These are phyloP conservation scores for Crax fasciolata DNA, from an alignment of 2,797 vertebrate genomes.

Conservation along the genomic window DNA sequence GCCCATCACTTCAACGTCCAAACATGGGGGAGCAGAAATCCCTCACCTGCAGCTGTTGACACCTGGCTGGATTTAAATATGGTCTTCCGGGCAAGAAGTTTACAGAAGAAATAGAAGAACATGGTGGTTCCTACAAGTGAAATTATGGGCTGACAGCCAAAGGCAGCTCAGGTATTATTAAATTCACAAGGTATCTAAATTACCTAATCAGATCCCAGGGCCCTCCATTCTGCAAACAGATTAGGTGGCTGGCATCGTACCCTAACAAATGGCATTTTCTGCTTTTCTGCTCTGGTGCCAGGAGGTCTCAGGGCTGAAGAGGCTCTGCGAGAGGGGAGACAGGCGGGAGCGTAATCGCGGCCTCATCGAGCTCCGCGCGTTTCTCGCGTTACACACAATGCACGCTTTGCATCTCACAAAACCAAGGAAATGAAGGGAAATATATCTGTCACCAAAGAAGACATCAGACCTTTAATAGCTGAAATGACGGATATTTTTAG, in stretches of 20 bases:
- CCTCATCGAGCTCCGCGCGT: slow-evolving; percentile 76
- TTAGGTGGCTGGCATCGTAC: slow-evolving; percentile 79
- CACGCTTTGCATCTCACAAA: slow-evolving; percentile 78
- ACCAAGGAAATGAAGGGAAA: slow-evolving; percentile 81
- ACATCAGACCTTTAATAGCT: slow-evolving; percentile 75
- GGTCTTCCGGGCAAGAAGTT: neutral
- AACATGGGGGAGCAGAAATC: accelerated
- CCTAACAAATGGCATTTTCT: slow-evolving; percentile 73
- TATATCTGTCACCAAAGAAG: slow-evolving; percentile 77
- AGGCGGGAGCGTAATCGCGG: slow-evolving; percentile 75
- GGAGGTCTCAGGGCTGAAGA: slow-evolving; percentile 82
- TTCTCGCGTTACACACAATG: slow-evolving; percentile 77
- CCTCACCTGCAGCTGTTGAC: neutral
- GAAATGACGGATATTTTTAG: slow-evolving; percentile 79
- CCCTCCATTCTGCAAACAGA: slow-evolving; percentile 75
- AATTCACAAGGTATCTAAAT: slow-evolving; percentile 68
- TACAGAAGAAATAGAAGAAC: neutral
- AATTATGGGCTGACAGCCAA: slow-evolving; percentile 52
- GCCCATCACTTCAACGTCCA: neutral
- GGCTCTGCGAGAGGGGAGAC: slow-evolving; percentile 71
- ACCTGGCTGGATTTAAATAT: neutral
- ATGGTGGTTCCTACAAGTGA: neutral
- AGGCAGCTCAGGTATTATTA: slow-evolving; percentile 43
- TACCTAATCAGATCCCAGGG: slow-evolving; percentile 63
- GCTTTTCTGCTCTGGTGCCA: slow-evolving; percentile 81